These are phyloP conservation scores for Plectrocnemia conspersa DNA, from an alignment of 1,140 invertebrate genomes.

Conservation along the genomic window DNA sequence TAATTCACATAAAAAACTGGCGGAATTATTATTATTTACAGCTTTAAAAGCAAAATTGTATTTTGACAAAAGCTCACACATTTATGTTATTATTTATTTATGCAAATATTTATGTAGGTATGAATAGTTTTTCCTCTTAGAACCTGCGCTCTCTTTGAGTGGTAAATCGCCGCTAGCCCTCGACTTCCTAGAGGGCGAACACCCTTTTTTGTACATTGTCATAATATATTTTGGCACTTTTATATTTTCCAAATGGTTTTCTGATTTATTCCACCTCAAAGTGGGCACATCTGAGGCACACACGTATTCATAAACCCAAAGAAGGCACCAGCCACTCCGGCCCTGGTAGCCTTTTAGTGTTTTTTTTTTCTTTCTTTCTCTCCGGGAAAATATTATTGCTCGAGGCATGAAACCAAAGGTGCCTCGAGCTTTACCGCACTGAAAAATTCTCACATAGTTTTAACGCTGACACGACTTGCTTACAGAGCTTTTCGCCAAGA, in stretches of 20 bases:
- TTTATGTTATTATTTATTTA: neutral
- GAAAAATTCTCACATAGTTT: constrained; percentile 9
- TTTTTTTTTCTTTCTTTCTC: constrained; percentile 12
- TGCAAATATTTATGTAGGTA: neutral
- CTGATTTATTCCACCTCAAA: constrained; percentile 26
- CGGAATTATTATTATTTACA: too few relatives aligned
- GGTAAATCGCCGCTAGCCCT: neutral
- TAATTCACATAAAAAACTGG: too few relatives aligned
- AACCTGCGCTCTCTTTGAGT: neutral
- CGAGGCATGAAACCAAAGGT: constrained; percentile 9
- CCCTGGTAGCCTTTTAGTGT: neutral
- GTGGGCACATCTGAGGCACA: constrained; percentile 23
- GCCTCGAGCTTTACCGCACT: constrained; percentile 15
- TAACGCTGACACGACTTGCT: neutral
- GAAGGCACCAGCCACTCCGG: neutral
- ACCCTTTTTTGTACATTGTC: constrained; percentile 26
- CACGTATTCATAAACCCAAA: constrained; percentile 11
- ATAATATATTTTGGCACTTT: constrained; percentile 28
- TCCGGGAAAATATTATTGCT: constrained; percentile 28
- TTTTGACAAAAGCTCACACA: neutral
- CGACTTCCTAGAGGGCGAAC: neutral
- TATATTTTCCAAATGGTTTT: constrained; percentile 29
- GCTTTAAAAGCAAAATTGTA: too few relatives aligned
- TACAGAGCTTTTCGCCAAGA: neutral
- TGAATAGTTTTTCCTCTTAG: neutral